phyloP scores from a whole-genome alignment of 2,888 invertebrate genomes.

The Hypsopygia costalis region DNA sequence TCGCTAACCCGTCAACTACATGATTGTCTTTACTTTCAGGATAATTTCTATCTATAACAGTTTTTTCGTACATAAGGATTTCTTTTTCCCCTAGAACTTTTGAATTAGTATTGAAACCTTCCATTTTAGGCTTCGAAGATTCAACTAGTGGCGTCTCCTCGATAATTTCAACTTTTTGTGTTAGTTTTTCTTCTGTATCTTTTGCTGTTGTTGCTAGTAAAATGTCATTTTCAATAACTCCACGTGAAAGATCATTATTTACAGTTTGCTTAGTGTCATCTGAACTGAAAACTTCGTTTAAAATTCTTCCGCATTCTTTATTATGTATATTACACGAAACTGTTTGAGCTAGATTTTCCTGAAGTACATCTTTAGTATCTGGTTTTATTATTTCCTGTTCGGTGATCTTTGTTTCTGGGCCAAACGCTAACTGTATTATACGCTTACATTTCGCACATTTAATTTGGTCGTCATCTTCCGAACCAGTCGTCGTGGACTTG shows the following conservation, averaged over 20 bases:
- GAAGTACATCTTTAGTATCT: background rate
- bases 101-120: background rate
- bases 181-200: slow-evolving; percentile 11
- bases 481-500: background rate
- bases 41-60: background rate
- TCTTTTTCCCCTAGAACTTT: background rate
- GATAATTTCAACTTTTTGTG: slow-evolving; percentile 26
- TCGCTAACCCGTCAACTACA: slow-evolving; percentile 6
- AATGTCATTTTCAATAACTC: background rate
- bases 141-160: slow-evolving; percentile 25
- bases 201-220: background rate
- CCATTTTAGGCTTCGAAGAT: background rate
- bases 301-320: background rate
- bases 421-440: background rate
- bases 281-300: background rate
- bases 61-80: background rate
- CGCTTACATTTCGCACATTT: background rate
- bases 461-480: background rate
- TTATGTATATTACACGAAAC: background rate
- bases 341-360: background rate
- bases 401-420: background rate
- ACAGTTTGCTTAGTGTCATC: background rate
- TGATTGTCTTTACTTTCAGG: background rate
- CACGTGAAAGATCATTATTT: background rate
- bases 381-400: background rate